Percentiles rank a stretch among this genome's conserved stretches.
Conservation (phyloP, 1,140 invertebrate species). For the Drosophila eugracilis region DNA sequence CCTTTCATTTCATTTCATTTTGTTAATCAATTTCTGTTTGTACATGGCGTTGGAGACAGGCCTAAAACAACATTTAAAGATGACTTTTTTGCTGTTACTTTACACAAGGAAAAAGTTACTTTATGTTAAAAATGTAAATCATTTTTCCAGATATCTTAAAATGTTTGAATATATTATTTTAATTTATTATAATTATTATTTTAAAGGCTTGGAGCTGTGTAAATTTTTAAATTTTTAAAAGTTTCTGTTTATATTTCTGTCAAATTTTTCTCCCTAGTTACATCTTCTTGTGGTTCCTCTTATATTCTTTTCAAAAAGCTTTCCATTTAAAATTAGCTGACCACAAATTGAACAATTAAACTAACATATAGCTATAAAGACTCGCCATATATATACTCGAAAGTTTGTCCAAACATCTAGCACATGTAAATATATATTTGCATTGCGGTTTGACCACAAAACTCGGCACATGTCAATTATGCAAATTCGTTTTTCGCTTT, state of each 20-base stretch:
- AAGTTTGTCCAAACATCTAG: conserved; percentile 19
- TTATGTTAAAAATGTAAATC: too few relatives aligned
- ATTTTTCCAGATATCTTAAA: too few relatives aligned
- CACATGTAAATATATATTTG: conserved; percentile 22
- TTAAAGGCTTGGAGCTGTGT: too few relatives aligned
- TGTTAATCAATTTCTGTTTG: conserved; percentile 71
- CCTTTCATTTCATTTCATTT: conserved; percentile 71
- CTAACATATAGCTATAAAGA: background rate
- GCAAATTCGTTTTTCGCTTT: conserved; percentile 63
- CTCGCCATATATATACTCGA: background rate
- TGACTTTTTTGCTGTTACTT: too few relatives aligned
- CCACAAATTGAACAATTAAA: conserved; percentile 7
- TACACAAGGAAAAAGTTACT: background rate
- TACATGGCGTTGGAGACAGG: conserved; percentile 5
- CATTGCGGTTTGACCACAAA: conserved; percentile 12
- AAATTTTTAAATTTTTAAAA: too few relatives aligned
- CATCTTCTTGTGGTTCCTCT: background rate
- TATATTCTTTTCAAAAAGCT: background rate
- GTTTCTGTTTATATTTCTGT: too few relatives aligned
- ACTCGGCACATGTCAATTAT: conserved; percentile 64
- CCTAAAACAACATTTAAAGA: conserved; percentile 25
- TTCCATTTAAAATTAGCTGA: conserved; percentile 4
- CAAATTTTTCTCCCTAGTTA: too few relatives aligned
- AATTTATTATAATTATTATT: too few relatives aligned
- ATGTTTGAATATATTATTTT: too few relatives aligned